phyloP scores from a whole-genome alignment of 2,888 invertebrate genomes.

The Pseudolycoriella hygida region DNA sequence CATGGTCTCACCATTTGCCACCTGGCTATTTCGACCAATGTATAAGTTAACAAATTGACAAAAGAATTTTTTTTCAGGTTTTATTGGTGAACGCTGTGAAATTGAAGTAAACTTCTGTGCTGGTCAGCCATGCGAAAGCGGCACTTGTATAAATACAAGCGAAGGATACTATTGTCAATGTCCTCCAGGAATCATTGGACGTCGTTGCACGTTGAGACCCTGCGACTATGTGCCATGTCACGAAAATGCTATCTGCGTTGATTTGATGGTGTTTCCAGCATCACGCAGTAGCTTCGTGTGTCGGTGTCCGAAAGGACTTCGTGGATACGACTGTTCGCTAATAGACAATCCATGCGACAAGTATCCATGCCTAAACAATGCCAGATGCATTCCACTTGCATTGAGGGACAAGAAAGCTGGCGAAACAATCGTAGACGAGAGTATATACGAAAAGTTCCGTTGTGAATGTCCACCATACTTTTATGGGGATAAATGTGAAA shows the following conservation, averaged over 20 bases:
- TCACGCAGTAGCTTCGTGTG: slow-evolving; percentile 31
- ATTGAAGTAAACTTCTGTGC: slow-evolving; percentile 32
- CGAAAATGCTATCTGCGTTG: slow-evolving; percentile 28
- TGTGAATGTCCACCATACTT: slow-evolving; percentile 34
- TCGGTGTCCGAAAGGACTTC: slow-evolving; percentile 34
- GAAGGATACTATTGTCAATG: slow-evolving; percentile 33
- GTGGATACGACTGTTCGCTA: slow-evolving; percentile 32
- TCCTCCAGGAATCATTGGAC: slow-evolving; percentile 32
- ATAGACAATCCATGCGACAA: slow-evolving; percentile 27
- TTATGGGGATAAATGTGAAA: slow-evolving; percentile 33
- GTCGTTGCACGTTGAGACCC: slow-evolving; percentile 34
- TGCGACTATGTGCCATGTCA: slow-evolving; percentile 39
- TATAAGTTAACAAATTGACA: too few species aligned
- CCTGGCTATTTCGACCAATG: too few species aligned
- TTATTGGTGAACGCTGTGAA: slow-evolving; percentile 27
- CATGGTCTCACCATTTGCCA: too few species aligned
- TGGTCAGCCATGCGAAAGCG: slow-evolving; percentile 29
- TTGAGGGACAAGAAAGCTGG: slow-evolving; percentile 16
- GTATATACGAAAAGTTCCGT: slow-evolving; percentile 19
- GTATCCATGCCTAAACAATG: slow-evolving; percentile 27
- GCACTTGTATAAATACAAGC: slow-evolving; percentile 22
- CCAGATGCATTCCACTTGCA: slow-evolving; percentile 28
- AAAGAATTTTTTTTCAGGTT: neutral
- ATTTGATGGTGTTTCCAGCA: slow-evolving; percentile 24
- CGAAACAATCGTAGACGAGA: slow-evolving; percentile 14